Percentiles rank a stretch among this genome's conserved stretches.
These are phyloP conservation scores for Macrosoma leucophasiata DNA, from an alignment of 2,888 invertebrate species.

Conservation along the genomic window DNA sequence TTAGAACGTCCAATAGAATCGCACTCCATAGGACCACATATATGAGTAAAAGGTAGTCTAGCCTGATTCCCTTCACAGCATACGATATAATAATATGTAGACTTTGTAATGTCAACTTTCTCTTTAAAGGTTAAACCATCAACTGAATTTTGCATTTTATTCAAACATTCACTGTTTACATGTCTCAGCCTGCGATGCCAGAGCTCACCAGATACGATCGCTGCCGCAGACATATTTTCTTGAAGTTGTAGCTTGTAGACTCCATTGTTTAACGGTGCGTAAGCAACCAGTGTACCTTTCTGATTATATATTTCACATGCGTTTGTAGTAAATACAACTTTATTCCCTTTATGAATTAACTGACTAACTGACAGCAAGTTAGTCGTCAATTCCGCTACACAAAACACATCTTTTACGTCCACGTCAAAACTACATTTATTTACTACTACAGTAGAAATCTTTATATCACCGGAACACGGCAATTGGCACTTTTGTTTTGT, in stretches of 20 bases:
- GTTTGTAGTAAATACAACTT: constrained; percentile 11
- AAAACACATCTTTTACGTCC: constrained; percentile 21
- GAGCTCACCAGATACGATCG: too few species aligned
- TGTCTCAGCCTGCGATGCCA: too few species aligned
- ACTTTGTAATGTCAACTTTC: too few species aligned
- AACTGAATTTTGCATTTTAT: too few species aligned
- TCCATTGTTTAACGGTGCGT: constrained; percentile 7
- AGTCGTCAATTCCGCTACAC: constrained; percentile 23
- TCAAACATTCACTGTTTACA: too few species aligned
- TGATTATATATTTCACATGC: constrained; percentile 5
- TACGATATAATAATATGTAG: too few species aligned
- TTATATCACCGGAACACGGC: constrained; percentile 1
- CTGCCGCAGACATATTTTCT: too few species aligned
- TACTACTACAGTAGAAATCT: constrained; percentile 4
- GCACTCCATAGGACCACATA: too few species aligned
- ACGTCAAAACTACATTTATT: constrained; percentile 12
- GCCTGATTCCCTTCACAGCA: too few species aligned
- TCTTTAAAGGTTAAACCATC: too few species aligned
- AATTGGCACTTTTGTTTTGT: constrained; percentile 24
- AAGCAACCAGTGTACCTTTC: constrained; percentile 7
- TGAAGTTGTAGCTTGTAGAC: constrained; percentile 11
- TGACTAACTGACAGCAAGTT: constrained; percentile 25
- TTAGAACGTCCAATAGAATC: too few species aligned
- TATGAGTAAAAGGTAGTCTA: too few species aligned
- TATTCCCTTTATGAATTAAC: constrained; percentile 17